These are phyloP conservation scores for Eulemur rubriventer DNA, from an alignment of 2,797 vertebrate species.

Conservation along the genomic window DNA sequence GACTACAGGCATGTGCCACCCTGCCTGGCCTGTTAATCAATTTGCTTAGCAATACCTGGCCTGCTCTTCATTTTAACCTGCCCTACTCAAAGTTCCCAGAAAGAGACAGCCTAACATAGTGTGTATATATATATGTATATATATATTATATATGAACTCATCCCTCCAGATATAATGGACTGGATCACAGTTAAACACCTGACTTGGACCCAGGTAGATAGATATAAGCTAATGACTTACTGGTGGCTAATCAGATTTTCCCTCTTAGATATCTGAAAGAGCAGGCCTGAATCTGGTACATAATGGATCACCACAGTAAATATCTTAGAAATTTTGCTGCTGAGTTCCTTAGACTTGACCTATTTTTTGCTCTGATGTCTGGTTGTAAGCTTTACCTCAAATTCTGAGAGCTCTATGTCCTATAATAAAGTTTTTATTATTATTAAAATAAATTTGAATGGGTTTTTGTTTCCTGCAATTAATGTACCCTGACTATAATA, in stretches of 20 bases:
- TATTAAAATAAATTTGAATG: background rate
- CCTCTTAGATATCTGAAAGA: background rate
- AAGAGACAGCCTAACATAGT: background rate
- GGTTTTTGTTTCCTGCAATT: slow-evolving; percentile 9
- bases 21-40: background rate
- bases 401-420: background rate
- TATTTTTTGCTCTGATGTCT: background rate
- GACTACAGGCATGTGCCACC: background rate
- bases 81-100: background rate
- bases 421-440: background rate
- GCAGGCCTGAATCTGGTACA: background rate
- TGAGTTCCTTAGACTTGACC: background rate
- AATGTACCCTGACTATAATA: background rate
- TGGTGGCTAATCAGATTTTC: background rate
- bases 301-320: background rate
- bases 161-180: background rate
- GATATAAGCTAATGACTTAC: background rate
- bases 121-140: no score
- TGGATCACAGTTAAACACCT: background rate
- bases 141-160: background rate
- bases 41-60: background rate
- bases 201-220: background rate
- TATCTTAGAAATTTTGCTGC: background rate
- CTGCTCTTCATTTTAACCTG: background rate
- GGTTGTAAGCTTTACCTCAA: slow-evolving; percentile 30